Conservation (phyloP, 1,140 invertebrate genomes). For the Drosophila arizonae region DNA sequence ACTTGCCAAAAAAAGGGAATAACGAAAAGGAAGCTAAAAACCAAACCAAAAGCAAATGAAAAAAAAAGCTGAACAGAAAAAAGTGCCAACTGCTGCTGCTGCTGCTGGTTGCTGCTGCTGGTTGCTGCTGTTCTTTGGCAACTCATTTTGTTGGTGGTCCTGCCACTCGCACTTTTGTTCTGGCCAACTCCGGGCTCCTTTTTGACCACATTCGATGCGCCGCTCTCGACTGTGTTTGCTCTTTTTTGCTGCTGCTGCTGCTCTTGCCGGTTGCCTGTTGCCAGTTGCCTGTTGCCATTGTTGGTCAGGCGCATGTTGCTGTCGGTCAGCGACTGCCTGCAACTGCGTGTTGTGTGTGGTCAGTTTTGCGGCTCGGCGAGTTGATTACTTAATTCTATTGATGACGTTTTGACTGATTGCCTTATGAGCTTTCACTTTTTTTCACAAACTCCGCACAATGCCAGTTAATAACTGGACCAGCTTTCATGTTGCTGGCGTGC, state of each 20-base stretch:
- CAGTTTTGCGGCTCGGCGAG: conserved; percentile 63
- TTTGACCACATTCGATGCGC: conserved; percentile 72
- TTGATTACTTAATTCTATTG: conserved; percentile 83
- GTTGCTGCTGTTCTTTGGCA: conserved; percentile 22
- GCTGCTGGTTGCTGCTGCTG: conserved; percentile 16
- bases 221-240: conserved; percentile 20
- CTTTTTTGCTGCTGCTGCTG: conserved; percentile 5
- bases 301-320: conserved; percentile 16
- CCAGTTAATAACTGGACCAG: conserved; percentile 70
- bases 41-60: conserved; percentile 5
- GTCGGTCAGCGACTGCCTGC: conserved; percentile 6
- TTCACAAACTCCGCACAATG: conserved; percentile 32
- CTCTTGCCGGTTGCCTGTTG: conserved; percentile 2
- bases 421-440: conserved; percentile 82
- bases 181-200: conserved; percentile 55
- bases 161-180: conserved; percentile 64
- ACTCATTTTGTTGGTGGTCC: conserved; percentile 58
- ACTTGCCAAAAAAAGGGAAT: conserved; percentile 40
- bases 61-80: conserved; percentile 31
- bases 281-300: conserved; percentile 21
- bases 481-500: conserved; percentile 43
- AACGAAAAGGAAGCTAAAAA: conserved; percentile 15
- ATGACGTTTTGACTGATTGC: conserved; percentile 82
- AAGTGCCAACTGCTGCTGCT: conserved; percentile 65
- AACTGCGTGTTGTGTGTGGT: conserved; percentile 74